Base-by-base conservation (phyloP, 2,797 vertebrate genomes). In the Rhinogobio ventralis region DNA sequence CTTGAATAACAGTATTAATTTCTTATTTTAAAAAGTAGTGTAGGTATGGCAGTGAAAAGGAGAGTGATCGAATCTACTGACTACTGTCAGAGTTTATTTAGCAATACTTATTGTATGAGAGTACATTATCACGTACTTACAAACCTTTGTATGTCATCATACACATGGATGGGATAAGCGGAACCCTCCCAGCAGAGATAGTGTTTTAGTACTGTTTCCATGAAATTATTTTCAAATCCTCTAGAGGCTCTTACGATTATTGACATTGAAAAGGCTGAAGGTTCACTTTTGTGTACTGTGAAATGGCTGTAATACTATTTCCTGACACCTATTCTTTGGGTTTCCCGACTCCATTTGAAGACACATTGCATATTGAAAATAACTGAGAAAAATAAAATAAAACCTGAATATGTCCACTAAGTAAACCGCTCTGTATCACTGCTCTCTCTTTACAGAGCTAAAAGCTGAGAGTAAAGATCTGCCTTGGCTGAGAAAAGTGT, bases 401-500 rank as follows among this genome's bases (percentile, higher is more conserved):
- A 53, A 33, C 46, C 46, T 51, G 5, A 51, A 51, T 74, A 11
- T 36, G 15, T 68, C 23, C 1, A 4, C 8, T 25, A 60, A 60
- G 60, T 49, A 28, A 80, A 51, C 45, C 14, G 7, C 42, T 53
- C 14, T 25, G 15, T 25, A 33, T 81, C 19, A 19, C 20, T 55
- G 13, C 28, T 20, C 28, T 33, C 20, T n/a, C 33, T 74, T 20
- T 28, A 55, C 53, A n/a, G 68, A 49, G 49, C 66, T 68, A 77
- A 42, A 49, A 23, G 13, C 76, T 49, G 11, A 72, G 17, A 83
- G 51, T 74, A 72, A 74, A 33, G 55, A 79, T 86, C 39, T 64
- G 28, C 30, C 68, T 67, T 78, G 45, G 66, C 79, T 68, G 23
- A 85, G 85, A 80, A 83, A 87, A 87, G 86, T 46, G 5, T 81